Evolutionary conservation across 2,888 invertebrate genomes (phyloP).

Genomic region (Metallyticus violacea): DNA sequence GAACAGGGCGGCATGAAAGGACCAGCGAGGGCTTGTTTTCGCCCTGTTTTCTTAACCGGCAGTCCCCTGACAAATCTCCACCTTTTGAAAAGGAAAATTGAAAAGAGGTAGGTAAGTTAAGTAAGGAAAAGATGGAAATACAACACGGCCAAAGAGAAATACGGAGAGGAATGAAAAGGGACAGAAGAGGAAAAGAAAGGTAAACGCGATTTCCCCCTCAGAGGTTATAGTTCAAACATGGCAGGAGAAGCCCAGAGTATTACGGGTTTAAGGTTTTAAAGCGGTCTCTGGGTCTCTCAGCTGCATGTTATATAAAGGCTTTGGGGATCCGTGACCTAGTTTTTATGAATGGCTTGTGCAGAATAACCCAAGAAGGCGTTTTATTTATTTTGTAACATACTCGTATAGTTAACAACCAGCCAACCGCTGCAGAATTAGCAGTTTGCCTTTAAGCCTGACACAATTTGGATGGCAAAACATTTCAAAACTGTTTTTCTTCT

Average conservation of each 20-base stretch:
- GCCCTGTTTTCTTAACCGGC: neutral
- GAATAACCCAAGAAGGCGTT: neutral
- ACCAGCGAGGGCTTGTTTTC: neutral
- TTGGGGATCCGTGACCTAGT: neutral
- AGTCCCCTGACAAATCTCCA: conserved; percentile 11
- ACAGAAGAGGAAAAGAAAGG: neutral
- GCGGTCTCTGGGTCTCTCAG: neutral
- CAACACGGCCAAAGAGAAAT: neutral
- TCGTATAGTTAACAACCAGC: neutral
- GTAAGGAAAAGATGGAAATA: neutral
- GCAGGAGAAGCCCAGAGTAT: neutral
- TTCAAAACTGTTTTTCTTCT: too few relatives aligned
- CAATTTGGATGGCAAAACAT: too few relatives aligned
- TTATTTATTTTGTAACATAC: neutral
- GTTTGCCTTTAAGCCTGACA: too few relatives aligned
- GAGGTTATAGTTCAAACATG: neutral
- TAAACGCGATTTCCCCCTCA: neutral
- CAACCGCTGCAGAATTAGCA: neutral
- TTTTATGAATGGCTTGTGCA: neutral
- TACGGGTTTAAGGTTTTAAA: neutral
- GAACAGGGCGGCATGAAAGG: neutral
- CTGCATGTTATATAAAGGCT: neutral
- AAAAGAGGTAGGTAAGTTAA: conserved; percentile 3
- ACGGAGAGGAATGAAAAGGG: neutral
- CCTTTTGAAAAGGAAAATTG: neutral